phyloP scores from a whole-genome alignment of 1,140 invertebrate genomes.

The Cotesia vestalis region DNA sequence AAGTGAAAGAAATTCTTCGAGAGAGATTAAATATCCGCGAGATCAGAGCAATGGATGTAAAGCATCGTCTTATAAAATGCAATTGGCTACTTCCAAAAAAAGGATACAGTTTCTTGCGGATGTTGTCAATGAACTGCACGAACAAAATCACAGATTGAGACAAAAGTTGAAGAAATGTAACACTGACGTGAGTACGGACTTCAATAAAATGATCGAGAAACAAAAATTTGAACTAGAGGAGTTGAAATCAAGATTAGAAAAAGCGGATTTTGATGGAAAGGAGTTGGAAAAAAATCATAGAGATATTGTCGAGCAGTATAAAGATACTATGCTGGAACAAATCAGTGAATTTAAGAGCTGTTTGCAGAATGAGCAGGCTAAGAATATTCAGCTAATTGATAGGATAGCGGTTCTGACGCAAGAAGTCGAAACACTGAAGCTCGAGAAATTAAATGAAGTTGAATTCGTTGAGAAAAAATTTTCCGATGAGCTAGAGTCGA shows the following conservation, averaged over 20 bases:
- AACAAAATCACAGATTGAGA: slow-evolving; percentile 46
- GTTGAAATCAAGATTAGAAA: slow-evolving; percentile 41
- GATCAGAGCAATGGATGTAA: too few relatives aligned
- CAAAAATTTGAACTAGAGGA: neutral
- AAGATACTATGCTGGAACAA: slow-evolving; percentile 41
- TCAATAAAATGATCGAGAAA: neutral
- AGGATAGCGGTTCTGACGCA: too few relatives aligned
- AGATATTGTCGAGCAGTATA: slow-evolving; percentile 45
- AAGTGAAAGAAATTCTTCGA: too few relatives aligned
- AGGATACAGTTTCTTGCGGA: slow-evolving; percentile 41
- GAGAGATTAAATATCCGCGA: too few relatives aligned
- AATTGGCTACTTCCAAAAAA: slow-evolving; percentile 38
- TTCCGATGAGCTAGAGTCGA: slow-evolving; percentile 41
- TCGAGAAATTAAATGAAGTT: slow-evolving; percentile 32
- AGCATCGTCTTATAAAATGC: neutral
- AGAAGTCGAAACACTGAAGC: too few relatives aligned
- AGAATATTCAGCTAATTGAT: slow-evolving; percentile 24
- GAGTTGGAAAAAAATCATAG: slow-evolving; percentile 43
- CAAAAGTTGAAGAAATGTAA: slow-evolving; percentile 40
- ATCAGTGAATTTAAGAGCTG: slow-evolving; percentile 44
- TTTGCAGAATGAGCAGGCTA: slow-evolving; percentile 40
- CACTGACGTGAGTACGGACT: slow-evolving; percentile 16
- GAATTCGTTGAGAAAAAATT: slow-evolving; percentile 42
- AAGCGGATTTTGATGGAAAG: slow-evolving; percentile 45
- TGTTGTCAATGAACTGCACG: slow-evolving; percentile 44